Base-by-base conservation (phyloP, 1,140 invertebrate genomes). In the Ectropis grisescens region DNA sequence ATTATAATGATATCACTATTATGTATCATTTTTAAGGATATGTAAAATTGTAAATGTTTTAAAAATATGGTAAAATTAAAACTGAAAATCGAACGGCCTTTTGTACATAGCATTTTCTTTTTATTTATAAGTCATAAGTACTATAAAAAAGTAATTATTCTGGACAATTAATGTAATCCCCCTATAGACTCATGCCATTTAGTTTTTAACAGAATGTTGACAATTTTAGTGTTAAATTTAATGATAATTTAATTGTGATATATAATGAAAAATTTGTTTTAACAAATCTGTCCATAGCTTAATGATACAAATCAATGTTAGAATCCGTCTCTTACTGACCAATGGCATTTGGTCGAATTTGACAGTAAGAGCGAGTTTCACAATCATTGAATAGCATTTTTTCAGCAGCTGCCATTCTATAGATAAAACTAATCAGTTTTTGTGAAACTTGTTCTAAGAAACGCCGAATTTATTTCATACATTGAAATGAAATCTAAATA, bases 71-170 rank as follows among this genome's bases (percentile, higher is more conserved):
- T 38, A 38, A 12, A 16, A 13, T 29, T 37, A 37, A 29, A 13
- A 37, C 23, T 27, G n/a, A 22, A 33, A 31, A 37, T 19, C 29
- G n/a, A 50, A 47, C 44, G 51, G 61, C 67, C 65, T 59, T 44
- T 38, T 75, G 70, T 75, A 75, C 24, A 75, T 75, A 75, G 59
- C 62, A 14, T 55, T 52, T 45, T 50, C 51, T 47, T 47, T 56
- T 57, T 44, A 26, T 43, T 50, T 26, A 19, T 19, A 19, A 19
- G 16, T 19, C 16, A 19, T 19, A 19, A 4, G 3, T 19, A 19
- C 16, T 19, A 19, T 4, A 19, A 19, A 4, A 19, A n/a, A n/a
- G n/a, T n/a, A n/a, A n/a, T n/a, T n/a, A n/a, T n/a, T n/a, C 16
- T 4, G 16, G 16, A 3, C 16, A 3, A 19, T 19, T 19, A 19